Evolutionary conservation across 2,888 invertebrate genomes (phyloP), one percentile per base, ranked within the genome.

Genomic region (Sarcophaga caerulescens): DNA sequence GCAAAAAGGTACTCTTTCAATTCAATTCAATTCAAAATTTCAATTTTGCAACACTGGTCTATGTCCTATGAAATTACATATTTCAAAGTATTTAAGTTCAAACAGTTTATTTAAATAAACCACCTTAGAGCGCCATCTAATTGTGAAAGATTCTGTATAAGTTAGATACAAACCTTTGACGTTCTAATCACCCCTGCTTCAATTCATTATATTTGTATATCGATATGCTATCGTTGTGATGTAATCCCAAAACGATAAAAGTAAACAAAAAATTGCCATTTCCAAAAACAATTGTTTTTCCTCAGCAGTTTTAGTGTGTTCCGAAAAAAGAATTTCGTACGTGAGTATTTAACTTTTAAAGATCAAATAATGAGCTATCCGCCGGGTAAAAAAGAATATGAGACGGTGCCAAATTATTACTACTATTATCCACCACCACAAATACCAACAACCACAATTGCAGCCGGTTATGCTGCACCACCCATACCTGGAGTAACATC

Each of bases 401-500:
- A 81, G 0, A 1, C 45, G 8, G 21, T 57, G 1, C 59, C 77
- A n/a, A 85, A 81, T 45, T 82, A 81, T 44, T 80, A 77, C 17
- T 80, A 81, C 62, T 78, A 66, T 6, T 90, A 90, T 89, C 90
- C 91, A 35, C 91, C 91, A 17, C 90, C 91, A 11, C 66, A 76
- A 69, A 52, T 85, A 23, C 60, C 81, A 35, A 23, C 23, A 88
- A 89, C 87, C 87, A 90, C 45, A 87, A 63, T 70, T 4, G 60
- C 84, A 25, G 68, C 85, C 14, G 81, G 71, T 59, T 25, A 85
- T 19, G 75, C 44, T 4, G 25, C 78, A 12, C n/a, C 76, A 35
- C 66, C 85, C 14, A 65, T 76, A 11, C 73, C 85, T n/a, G 44
- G 85, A 12, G 45, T 77, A 71, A 23, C 14, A 21, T 44, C 77